A percentile compares a stretch with the other conserved stretches of the same genome.
Conservation (phyloP, 2,113 vertebrate genomes). For the Geococcyx californianus region DNA sequence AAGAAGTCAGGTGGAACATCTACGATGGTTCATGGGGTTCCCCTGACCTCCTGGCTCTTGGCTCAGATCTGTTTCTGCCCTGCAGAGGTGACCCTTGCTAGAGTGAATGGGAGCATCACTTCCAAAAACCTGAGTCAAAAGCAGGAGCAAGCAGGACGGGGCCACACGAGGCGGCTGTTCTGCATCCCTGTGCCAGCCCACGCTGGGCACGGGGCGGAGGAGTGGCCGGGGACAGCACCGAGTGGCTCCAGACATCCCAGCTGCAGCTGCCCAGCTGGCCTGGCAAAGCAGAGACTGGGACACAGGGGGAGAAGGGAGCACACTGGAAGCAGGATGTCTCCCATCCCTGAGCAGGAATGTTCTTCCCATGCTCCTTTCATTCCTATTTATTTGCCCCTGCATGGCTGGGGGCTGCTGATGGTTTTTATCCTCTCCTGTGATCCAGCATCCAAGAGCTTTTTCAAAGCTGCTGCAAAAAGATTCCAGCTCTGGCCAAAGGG, state of each 20-base stretch:
- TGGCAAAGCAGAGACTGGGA: background rate
- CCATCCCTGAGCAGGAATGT: rapidly evolving
- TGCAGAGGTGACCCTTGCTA: background rate
- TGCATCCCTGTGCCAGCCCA: background rate
- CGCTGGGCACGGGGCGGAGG: background rate
- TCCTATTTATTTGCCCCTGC: background rate
- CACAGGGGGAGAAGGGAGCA: background rate
- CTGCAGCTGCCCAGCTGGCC: constrained; percentile 10
- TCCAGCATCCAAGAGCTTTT: background rate
- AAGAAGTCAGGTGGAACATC: background rate
- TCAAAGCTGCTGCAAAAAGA: background rate
- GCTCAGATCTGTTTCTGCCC: background rate
- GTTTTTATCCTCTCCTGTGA: background rate
- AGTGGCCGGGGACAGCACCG: background rate
- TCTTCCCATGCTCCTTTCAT: no score
- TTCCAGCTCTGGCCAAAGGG: background rate
- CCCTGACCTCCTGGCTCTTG: rapidly evolving
- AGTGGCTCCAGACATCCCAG: background rate
- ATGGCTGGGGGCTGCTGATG: background rate
- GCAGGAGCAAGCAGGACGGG: background rate
- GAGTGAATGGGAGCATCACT: rapidly evolving
- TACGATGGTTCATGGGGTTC: background rate
- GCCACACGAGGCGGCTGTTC: background rate
- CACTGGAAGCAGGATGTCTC: background rate
- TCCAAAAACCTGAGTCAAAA: rapidly evolving